Base-by-base conservation (phyloP, 2,888 invertebrate species). In the Neria commutata region DNA sequence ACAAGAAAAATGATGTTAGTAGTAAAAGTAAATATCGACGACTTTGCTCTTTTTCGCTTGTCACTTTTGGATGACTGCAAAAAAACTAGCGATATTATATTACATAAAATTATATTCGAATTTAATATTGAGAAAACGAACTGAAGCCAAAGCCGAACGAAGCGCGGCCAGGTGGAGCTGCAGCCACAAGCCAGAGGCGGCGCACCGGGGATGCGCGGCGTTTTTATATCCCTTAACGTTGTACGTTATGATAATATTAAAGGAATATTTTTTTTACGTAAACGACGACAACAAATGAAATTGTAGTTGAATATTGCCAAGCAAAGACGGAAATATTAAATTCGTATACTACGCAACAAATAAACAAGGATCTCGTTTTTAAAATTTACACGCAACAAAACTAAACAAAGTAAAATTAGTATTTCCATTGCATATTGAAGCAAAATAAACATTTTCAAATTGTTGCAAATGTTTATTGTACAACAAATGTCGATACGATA, bases 311-410 rank as follows among this genome's bases (percentile, higher is more conserved):
- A 29, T 29, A 29, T 29, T 29, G 29, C 42, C 17, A 42, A 42
- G 21, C 42, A 8, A 8, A n/a, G 4, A n/a, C n/a, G 16, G 6
- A 37, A 37, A 34, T 5, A n/a, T 3, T 37, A 8, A 37, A 37
- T 29, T 29, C 29, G 37, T 4, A n/a, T n/a, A n/a, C n/a, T n/a
- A n/a, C n/a, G n/a, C n/a, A 51, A 46, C 46, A 56, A 55, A 54
- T 46, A 54, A 61, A 54, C 50, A 53, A 55, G 55, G 61, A 58
- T 61, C 58, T 61, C 60, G 53, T n/a, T n/a, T n/a, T n/a, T n/a
- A 46, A 61, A 56, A 55, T 47, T 57, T 54, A 54, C 49, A 51
- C 53, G 33, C 54, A 54, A 46, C 50, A 54, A 26, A 54, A 46
- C 46, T 37, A 52, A 26, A 17, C 16, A 47, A 34, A 37, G 16